These are phyloP conservation scores for Pachypsylla venusta DNA, from an alignment of 1,140 invertebrate species.

Conservation along the genomic window DNA sequence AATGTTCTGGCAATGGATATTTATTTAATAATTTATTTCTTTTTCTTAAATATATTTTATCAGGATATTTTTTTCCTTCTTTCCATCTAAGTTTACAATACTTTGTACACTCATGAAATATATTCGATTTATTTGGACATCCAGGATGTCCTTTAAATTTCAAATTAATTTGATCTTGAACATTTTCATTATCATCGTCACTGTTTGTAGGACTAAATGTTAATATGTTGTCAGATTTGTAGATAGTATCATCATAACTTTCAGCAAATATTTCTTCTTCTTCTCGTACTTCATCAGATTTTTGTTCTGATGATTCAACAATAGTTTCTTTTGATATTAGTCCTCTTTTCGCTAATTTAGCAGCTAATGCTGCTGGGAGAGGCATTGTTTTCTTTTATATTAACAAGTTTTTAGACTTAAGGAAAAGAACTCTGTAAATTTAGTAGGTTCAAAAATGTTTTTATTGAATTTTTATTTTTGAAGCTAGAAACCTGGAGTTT, in stretches of 20 bases:
- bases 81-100: conserved; percentile 85
- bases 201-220: conserved; percentile 12
- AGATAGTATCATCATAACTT: conserved; percentile 51
- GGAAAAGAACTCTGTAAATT: too few species aligned
- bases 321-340: conserved; percentile 36
- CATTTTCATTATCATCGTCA: conserved; percentile 17
- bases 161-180: conserved; percentile 15
- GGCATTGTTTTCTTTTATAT: conserved; percentile 44
- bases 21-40: conserved; percentile 63
- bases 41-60: conserved; percentile 53
- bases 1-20: conserved; percentile 82
- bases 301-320: conserved; percentile 25
- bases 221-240: conserved; percentile 18
- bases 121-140: conserved; percentile 94
- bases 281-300: conserved; percentile 29
- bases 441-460: too few species aligned
- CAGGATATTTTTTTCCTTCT: conserved; percentile 50
- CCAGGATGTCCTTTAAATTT: conserved; percentile 45
- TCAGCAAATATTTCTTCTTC: conserved; percentile 75
- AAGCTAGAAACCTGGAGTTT: too few species aligned
- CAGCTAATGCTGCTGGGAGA: conserved; percentile 67
- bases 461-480: too few species aligned
- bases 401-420: not conserved
- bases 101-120: conserved; percentile 79
- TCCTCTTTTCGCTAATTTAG: conserved; percentile 71